Conservation (phyloP, 1,140 invertebrate species). For the Chelonus insularis region DNA sequence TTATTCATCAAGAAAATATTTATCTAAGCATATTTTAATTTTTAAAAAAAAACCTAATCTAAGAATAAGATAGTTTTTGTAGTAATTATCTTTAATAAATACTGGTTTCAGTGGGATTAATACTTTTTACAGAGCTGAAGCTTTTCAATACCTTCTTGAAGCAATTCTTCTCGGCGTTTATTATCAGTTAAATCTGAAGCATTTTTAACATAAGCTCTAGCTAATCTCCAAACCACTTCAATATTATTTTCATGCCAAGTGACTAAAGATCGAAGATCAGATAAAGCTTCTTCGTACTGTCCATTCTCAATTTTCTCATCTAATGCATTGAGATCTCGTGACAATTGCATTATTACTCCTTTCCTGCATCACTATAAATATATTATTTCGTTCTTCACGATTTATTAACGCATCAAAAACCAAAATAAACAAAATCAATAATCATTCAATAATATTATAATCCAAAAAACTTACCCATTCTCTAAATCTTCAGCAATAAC, state of each 20-base stretch:
- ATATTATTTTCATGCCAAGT: slow-evolving; percentile 53
- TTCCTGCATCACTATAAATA: slow-evolving; percentile 57
- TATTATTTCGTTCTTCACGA: slow-evolving; percentile 52
- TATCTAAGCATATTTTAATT: no score
- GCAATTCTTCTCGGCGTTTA: slow-evolving; percentile 60
- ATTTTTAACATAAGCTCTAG: slow-evolving; percentile 67
- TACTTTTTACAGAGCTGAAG: background rate
- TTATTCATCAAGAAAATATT: no score
- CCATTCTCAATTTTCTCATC: slow-evolving; percentile 42
- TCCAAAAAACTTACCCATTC: slow-evolving; percentile 44
- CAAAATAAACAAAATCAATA: background rate
- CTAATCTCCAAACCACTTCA: slow-evolving; percentile 70
- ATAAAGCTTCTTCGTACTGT: slow-evolving; percentile 39
- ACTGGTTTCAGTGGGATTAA: background rate
- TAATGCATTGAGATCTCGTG: slow-evolving; percentile 38
- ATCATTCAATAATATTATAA: background rate
- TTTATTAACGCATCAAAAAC: slow-evolving; percentile 24
- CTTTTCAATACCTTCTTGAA: slow-evolving; percentile 63
- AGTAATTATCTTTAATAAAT: slow-evolving; percentile 7
- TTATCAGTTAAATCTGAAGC: slow-evolving; percentile 56
- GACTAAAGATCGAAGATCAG: slow-evolving; percentile 48
- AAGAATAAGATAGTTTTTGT: no score
- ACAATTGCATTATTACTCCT: slow-evolving; percentile 40
- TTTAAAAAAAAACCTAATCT: no score
- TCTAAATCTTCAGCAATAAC: slow-evolving; percentile 40